Evolutionary conservation across 2,888 invertebrate species (phyloP).

Genomic region (Xestoiulus laeticollis): DNA sequence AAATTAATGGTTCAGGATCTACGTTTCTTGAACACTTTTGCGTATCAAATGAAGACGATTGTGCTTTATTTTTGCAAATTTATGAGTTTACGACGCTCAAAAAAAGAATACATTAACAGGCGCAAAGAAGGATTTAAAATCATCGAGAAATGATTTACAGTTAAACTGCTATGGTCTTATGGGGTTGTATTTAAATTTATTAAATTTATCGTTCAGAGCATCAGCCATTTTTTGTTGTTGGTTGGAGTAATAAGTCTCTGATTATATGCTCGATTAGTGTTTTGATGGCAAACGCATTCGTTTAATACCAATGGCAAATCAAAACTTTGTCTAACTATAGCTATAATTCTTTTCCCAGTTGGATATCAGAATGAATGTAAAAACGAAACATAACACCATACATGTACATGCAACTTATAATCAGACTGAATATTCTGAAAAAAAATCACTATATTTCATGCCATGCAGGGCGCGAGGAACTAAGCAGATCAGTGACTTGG

Average conservation of each 20-base stretch:
- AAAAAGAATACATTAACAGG: not conserved
- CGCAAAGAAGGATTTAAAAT: not conserved
- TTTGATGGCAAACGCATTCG: not conserved
- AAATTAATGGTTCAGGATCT: slow-evolving; percentile 21
- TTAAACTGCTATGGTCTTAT: not conserved
- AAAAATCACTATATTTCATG: not conserved
- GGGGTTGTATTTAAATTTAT: not conserved
- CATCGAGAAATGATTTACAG: slow-evolving; percentile 3
- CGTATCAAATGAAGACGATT: slow-evolving; percentile 35
- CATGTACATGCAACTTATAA: not conserved
- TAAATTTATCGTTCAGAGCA: not conserved
- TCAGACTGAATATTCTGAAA: not conserved
- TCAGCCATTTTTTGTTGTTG: not conserved
- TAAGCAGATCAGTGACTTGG: no score
- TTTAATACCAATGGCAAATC: not conserved
- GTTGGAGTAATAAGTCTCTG: not conserved
- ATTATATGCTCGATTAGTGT: not conserved
- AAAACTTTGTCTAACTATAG: not conserved
- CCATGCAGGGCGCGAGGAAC: no score
- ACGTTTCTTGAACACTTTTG: slow-evolving; percentile 3
- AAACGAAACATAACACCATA: not conserved
- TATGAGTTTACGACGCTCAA: not conserved
- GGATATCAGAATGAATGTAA: not conserved
- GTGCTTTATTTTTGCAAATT: not conserved
- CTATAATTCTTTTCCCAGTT: not conserved